Evolutionary conservation across 2,797 vertebrate species (phyloP), one percentile per base, ranked within the genome.

Genomic region (Enteromius afrohamiltoni): DNA sequence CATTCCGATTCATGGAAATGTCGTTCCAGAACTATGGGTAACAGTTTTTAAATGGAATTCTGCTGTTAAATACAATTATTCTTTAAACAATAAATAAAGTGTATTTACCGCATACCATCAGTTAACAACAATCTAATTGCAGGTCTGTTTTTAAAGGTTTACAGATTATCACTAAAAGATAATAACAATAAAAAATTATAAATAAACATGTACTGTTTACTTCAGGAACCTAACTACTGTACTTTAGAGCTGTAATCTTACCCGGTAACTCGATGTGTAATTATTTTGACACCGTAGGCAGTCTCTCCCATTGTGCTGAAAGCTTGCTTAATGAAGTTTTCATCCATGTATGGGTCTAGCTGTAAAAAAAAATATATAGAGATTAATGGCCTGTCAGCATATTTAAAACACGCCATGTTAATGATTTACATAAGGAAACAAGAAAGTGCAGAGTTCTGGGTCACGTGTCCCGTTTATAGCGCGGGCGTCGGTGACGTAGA

Each of bases 261-360:
- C 95, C 95, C 95, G 23, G 95, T 96, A 82, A 95, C 93, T 86
- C 94, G 92, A 90, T 96, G 94, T 58, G 94, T 95, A 82, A 96
- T 95, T 64, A 96, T 96, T 92, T 95, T 96, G 23, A 96, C 95
- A 83, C 93, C 94, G 68, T 90, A 92, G 1, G 95, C 95, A 0
- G 94, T 94, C 83, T 96, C 95, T 65, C 95, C 95, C 95, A 96
- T 96, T 6, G 93, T 93, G 51, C 91, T 95, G 58, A 96, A 96
- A 16, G 95, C 95, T 90, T 95, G 94, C 86, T 95, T 96, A 83
- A 96, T 93, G 89, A 96, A 96, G 88, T 88, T 94, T 83, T 96
- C 95, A 70, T 95, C 94, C 95, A 96, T 96, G 90, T 96, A 96
- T 45, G 94, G 95, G 92, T 96, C 95, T 91, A 96, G 85, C 95